phyloP scores from a whole-genome alignment of 2,113 vertebrate genomes.

The Dryoscopus gambensis region DNA sequence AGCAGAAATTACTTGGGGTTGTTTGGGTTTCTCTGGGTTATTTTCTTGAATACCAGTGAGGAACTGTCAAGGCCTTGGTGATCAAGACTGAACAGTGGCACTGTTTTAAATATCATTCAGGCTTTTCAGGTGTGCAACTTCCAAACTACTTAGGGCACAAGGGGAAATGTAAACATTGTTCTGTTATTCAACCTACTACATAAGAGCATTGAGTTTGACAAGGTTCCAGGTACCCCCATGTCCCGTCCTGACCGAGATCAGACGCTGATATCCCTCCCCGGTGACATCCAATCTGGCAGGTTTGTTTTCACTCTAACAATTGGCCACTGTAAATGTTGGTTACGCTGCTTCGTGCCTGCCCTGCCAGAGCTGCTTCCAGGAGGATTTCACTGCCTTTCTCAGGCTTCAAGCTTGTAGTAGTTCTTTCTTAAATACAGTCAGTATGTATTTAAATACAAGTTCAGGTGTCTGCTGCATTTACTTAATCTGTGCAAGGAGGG shows the following conservation, averaged over 20 bases:
- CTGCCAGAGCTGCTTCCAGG: neutral
- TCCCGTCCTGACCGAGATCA: slow-evolving; percentile 57
- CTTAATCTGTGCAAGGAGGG: neutral
- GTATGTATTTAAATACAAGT: neutral
- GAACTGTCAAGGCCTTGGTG: neutral
- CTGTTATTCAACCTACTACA: slow-evolving; percentile 73
- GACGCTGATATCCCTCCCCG: slow-evolving; percentile 61
- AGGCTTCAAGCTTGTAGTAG: neutral
- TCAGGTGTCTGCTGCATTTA: neutral
- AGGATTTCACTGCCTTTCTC: neutral
- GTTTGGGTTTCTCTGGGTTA: neutral
- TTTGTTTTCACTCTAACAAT: slow-evolving; percentile 74
- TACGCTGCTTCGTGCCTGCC: neutral
- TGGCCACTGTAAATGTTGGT: slow-evolving; percentile 59
- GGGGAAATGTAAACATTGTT: slow-evolving; percentile 75
- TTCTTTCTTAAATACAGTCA: neutral
- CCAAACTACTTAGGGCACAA: slow-evolving; percentile 30
- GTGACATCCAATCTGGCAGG: slow-evolving; percentile 70
- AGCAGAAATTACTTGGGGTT: neutral
- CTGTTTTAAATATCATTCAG: slow-evolving; percentile 34
- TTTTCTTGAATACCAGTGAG: neutral
- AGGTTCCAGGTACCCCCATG: slow-evolving; percentile 61
- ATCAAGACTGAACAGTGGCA: slow-evolving; percentile 1
- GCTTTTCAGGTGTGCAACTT: slow-evolving; percentile 48
- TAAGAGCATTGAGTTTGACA: slow-evolving; percentile 70